Conservation (phyloP, 2,797 vertebrate species). For the Sebastiscus tertius region DNA sequence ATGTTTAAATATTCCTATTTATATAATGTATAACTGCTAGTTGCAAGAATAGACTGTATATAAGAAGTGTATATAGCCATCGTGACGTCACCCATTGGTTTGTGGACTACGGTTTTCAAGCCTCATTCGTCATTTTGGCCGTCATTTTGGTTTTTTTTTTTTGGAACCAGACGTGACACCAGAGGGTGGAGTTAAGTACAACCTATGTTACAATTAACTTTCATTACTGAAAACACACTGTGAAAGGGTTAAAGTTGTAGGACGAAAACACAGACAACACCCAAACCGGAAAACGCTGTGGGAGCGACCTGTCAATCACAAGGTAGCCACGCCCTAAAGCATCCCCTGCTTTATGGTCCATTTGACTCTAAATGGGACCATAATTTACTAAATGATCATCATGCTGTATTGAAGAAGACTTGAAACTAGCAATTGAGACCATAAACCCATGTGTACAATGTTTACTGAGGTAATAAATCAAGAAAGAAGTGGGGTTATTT, state of each 20-base stretch:
- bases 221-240: background rate
- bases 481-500: background rate
- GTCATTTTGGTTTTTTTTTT: fast-evolving
- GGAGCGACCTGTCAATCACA: background rate
- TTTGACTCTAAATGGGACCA: background rate
- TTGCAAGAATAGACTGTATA: background rate
- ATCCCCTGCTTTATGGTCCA: background rate
- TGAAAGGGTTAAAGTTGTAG: background rate
- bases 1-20: background rate
- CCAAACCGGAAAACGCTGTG: background rate
- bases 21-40: background rate
- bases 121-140: background rate
- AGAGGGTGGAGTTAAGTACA: too few species aligned
- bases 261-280: background rate
- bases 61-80: background rate
- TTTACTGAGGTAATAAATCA: background rate
- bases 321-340: background rate
- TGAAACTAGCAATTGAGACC: background rate
- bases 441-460: background rate
- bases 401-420: background rate
- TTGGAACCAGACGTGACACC: background rate
- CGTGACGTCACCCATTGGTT: background rate
- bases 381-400: background rate
- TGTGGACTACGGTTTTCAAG: background rate
- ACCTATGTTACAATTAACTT: background rate